Conservation (phyloP, 2,113 vertebrate genomes). For the Callaeas wilsoni region DNA sequence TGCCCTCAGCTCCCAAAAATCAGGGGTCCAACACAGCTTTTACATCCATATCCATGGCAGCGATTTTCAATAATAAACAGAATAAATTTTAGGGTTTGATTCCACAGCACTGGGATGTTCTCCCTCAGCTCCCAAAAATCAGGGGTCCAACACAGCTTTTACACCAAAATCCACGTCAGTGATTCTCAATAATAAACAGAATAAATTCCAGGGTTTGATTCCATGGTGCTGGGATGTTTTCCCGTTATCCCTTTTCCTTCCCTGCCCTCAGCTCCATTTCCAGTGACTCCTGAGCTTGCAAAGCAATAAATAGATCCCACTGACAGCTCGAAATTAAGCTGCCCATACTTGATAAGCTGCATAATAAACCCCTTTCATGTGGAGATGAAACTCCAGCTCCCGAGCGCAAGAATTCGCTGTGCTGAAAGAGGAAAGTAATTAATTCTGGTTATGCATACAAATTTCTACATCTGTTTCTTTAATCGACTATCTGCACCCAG, state of each 20-base stretch:
- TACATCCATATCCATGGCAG: no score
- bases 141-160: no score
- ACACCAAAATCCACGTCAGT: no score
- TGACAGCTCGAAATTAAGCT: constrained; percentile 17
- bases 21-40: no score
- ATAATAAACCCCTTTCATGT: constrained; percentile 39
- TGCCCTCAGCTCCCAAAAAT: no score
- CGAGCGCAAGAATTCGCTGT: background rate
- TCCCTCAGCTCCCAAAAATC: no score
- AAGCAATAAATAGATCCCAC: background rate
- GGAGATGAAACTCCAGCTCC: constrained; percentile 47
- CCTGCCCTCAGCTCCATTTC: background rate
- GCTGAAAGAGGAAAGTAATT: background rate
- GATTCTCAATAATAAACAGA: no score
- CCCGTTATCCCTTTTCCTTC: background rate
- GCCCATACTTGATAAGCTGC: background rate
- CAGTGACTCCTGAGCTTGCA: background rate
- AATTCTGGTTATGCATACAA: constrained; percentile 42
- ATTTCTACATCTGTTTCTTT: constrained; percentile 50
- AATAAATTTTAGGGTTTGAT: background rate
- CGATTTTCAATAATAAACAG: background rate
- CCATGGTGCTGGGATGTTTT: background rate
- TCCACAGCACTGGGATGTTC: no score
- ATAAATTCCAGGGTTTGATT: no score
- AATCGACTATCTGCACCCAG: constrained; percentile 7